Base-by-base conservation (phyloP, 2,888 invertebrate species). In the Oligia strigilis region DNA sequence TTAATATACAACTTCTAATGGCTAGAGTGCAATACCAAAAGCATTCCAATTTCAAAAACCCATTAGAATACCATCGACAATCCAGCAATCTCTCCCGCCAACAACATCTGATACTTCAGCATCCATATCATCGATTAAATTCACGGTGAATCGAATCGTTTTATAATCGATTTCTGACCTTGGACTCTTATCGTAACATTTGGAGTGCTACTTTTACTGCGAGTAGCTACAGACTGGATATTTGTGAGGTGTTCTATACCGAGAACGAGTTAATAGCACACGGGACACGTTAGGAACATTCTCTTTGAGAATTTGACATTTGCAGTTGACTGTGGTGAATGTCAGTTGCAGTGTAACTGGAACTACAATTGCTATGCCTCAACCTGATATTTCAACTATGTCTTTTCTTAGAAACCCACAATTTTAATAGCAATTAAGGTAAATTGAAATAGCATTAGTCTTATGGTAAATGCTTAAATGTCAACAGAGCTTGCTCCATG, bases 121-220 rank as follows among this genome's bases (percentile, higher is more conserved):
- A 71, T 70, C 66, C 40, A 80, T 72, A 75, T 49, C 77, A 85
- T 80, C 85, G 82, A 82, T 86, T 71, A 85, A 70, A 78, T 72
- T 75, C 69, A 55, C 80, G 77, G 67, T 75, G 29, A 29, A 84
- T 82, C 89, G 74, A 85, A 85, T 82, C 40, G 77, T 87, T 88
- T 88, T 83, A 80, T 83, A 89, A 89, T 82, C 76, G 71, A 83
- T 85, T 76, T 52, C 67, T 85, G 78, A 89, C 88, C 88, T 88
- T 88, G 88, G 43, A 19, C 60, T 78, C 69, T 87, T 88, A 88
- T 86, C 86, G 80, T 86, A 75, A 74, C 49, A 73, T 82, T 87
- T 78, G 19, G 69, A 82, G 75, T 73, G 72, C 55, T 75, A 77
- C 80, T 87, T 85, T 86, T 87, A 82, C 88, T 82, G 75, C 55